Evolutionary conservation across 1,140 invertebrate genomes (phyloP), one percentile per base, ranked within the genome.

Genomic region (Marisa cornuarietis): DNA sequence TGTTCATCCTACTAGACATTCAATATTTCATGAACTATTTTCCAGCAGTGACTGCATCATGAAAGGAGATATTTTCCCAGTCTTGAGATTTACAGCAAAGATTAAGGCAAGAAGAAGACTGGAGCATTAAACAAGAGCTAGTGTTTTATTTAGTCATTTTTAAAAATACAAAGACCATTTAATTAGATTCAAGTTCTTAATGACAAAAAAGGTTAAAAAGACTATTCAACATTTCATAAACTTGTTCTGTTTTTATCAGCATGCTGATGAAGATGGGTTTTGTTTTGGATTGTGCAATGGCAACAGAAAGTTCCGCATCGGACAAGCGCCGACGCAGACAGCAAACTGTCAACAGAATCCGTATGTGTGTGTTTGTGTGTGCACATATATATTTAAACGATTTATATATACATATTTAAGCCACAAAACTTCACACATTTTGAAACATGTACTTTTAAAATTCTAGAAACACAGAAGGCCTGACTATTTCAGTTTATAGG

Each of bases 241-340:
- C 65, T 68, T 63, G 26, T 78, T 58, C n/a, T n/a, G n/a, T n/a
- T 26, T 76, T 31, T 79, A 82, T 16, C 79, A 89, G 88, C 65
- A 83, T 84, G 58, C 73, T 90, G 51, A 72, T 86, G 68, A 83
- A 85, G 51, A 80, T 78, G 22, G 74, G 79, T 2, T 88, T 86
- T 76, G 80, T 88, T 26, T 79, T 83, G 62, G 82, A 84, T 14
- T 90, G 89, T 82, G 79, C 90, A 18, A 86, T 85, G 52, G 81
- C 83, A 62, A 85, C 82, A 80, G 88, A 87, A 80, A 85, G 85
- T 22, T 73, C 80, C 22, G 83, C 88, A 78, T 51, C 87, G 26
- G 88, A 90, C 71, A 87, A 86, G 71, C 84, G 85, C 51, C 85
- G 85, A 65, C 82, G 87, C 78, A 80, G 83, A 78, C 58, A 71